Conservation (phyloP, 2,113 vertebrate species). For the Climacteris rufus region DNA sequence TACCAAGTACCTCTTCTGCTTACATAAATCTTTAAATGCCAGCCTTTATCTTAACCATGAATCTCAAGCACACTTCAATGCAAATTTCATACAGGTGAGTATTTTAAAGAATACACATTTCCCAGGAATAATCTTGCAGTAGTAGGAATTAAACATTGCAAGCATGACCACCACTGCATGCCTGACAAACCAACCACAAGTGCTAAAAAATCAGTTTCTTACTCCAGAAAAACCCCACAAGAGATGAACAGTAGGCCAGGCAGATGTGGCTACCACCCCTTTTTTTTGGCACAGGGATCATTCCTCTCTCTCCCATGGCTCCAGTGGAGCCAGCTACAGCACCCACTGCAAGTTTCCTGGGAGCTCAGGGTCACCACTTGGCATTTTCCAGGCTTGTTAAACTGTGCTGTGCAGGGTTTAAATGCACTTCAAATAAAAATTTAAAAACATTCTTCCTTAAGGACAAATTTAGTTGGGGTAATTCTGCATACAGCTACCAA, state of each 20-base stretch:
- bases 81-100: not conserved
- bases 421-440: not conserved
- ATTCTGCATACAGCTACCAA: not conserved
- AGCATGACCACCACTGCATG: not conserved
- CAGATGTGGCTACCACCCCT: not conserved
- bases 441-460: not conserved
- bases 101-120: not conserved
- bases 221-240: not conserved
- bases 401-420: not conserved
- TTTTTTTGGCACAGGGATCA: not conserved
- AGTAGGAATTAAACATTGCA: not conserved
- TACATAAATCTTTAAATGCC: not conserved
- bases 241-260: not conserved
- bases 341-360: not conserved
- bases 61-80: not conserved
- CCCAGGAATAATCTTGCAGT: not conserved
- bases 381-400: not conserved
- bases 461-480: not conserved
- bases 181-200: not conserved
- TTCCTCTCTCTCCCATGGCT: not conserved
- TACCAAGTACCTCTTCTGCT: not conserved
- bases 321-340: not conserved
- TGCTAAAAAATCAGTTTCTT: not conserved
- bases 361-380: not conserved
- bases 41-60: not conserved